Evolutionary conservation across 2,888 invertebrate genomes (phyloP), one percentile per base, ranked within the genome.

Genomic region (Cyclophora albipunctata): DNA sequence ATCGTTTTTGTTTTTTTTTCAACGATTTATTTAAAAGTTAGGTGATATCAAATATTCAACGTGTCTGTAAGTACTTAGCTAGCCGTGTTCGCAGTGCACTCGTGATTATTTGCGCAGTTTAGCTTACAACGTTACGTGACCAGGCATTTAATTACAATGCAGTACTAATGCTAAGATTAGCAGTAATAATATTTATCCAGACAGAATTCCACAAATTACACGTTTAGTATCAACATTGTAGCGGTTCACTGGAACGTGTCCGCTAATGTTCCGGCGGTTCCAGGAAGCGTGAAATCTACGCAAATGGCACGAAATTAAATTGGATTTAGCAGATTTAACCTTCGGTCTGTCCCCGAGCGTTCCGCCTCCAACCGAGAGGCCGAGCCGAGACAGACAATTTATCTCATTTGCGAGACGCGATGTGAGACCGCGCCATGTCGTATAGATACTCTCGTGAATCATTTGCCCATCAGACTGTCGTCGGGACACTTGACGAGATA

Each of bases 311-410:
- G 68, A 69, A 63, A 59, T 75, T 68, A 60, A 63, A 71, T 68
- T 69, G 63, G 58, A 73, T 77, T 75, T 84, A 83, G 85, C 84
- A 63, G 58, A 73, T 77, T 75, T 84, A 83, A 86, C 84, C 85
- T 85, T 84, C 80, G 81, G 74, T 69, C 69, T 71, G 52, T 75
- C 71, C 76, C 76, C 69, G 78, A 75, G 66, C 66, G 59, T 70
- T 57, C 61, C 65, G 63, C 58, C 62, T 58, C 75, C 20, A 20
- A 20, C 20, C 20, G 20, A 20, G 73, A 70, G 62, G 61, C 54
- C 67, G 72, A 79, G 61, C 54, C 67, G 72, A 79, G 74, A 76
- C 73, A 64, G 58, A 67, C 67, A 65, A 76, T 79, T 74, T 73
- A 72, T 75, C 64, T 71, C 73, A 71, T 74, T 73, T 62, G 67